Evolutionary conservation across 2,113 vertebrate species (phyloP).

Genomic region (Eulacestoma nigropectus): DNA sequence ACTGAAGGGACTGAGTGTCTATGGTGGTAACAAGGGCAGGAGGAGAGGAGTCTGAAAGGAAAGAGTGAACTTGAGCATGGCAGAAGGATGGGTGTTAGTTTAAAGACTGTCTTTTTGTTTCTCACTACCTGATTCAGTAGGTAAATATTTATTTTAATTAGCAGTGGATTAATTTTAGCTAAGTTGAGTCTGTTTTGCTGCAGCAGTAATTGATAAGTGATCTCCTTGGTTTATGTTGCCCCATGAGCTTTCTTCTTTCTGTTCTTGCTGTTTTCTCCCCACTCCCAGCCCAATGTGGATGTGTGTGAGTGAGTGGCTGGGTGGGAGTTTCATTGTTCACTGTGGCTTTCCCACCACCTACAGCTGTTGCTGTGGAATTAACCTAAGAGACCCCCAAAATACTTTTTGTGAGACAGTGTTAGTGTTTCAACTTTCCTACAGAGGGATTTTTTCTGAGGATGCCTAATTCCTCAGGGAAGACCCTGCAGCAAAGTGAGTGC

Average conservation of each 20-base stretch:
- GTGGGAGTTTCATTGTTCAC: neutral
- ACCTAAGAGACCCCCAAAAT: neutral
- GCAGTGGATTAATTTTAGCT: neutral
- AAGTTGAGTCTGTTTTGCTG: neutral
- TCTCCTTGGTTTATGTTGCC: neutral
- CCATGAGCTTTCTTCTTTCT: neutral
- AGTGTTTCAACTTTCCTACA: neutral
- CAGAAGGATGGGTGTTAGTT: neutral
- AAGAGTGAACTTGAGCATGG: neutral
- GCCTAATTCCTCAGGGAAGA: neutral
- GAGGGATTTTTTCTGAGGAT: neutral
- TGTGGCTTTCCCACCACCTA: fast-evolving
- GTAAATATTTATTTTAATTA: neutral
- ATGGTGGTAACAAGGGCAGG: too few species aligned
- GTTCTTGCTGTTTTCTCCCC: neutral
- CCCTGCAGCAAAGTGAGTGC: neutral
- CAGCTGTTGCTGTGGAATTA: neutral
- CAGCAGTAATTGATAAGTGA: neutral
- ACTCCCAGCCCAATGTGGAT: neutral
- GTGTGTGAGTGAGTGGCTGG: neutral
- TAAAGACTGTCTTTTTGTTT: neutral
- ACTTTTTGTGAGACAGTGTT: neutral
- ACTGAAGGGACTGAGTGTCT: neutral
- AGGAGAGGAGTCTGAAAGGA: neutral
- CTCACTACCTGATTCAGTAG: neutral